phyloP scores from a whole-genome alignment of 2,113 vertebrate species.

The Ictidomys tridecemlineatus region DNA sequence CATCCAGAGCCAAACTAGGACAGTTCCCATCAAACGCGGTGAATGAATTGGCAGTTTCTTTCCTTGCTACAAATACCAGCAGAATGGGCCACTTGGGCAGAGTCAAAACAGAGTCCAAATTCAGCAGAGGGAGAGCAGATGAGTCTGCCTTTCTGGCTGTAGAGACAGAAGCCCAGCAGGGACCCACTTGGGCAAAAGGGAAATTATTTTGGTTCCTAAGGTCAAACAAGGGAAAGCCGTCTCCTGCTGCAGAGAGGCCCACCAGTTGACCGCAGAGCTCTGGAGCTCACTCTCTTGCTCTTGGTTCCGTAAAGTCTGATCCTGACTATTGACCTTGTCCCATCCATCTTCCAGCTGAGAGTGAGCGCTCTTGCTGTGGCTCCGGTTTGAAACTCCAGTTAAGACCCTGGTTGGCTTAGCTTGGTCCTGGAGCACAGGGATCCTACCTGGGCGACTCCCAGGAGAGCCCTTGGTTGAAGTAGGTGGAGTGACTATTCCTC shows the following conservation, averaged over 20 bases:
- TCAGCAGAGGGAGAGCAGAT: background rate
- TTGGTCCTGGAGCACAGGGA: background rate
- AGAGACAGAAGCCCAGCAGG: background rate
- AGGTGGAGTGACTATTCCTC: background rate
- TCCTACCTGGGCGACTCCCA: background rate
- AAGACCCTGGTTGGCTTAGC: background rate
- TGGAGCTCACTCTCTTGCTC: background rate
- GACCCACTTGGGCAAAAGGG: background rate
- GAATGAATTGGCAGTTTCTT: background rate
- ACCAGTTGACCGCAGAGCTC: fast-evolving
- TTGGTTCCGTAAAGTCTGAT: background rate
- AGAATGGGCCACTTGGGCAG: background rate
- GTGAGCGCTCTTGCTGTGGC: background rate
- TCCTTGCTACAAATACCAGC: background rate
- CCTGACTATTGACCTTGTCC: background rate
- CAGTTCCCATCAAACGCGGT: background rate
- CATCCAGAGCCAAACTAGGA: no score
- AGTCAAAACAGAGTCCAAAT: background rate
- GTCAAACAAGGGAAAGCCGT: background rate
- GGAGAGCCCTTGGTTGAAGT: background rate
- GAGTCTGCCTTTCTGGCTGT: background rate
- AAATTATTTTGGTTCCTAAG: background rate
- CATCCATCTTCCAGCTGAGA: background rate
- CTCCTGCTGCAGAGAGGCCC: no score
- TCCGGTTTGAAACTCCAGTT: background rate